Base-by-base conservation (phyloP, 2,888 invertebrate species). In the Drosophila conformis region DNA sequence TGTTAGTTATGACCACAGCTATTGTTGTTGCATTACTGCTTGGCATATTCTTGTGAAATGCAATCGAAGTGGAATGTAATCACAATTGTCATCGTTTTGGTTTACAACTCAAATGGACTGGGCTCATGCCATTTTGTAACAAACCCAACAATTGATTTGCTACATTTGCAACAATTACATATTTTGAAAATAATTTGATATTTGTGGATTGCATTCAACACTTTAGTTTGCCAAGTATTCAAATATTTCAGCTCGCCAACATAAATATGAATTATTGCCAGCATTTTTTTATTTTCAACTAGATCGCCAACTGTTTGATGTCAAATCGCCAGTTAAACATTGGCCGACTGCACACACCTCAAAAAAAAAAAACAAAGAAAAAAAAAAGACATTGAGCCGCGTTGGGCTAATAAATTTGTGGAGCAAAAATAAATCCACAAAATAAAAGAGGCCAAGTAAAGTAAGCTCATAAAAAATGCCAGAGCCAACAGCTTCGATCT, bases 401-500 rank as follows among this genome's bases (percentile, higher is more conserved):
- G 48, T 58, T 69, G 63, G 36, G 40, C 59, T 64, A 62, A 62
- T 78, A 78, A 58, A 78, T 65, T 69, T 56, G 59, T 49, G 48
- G 49, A 38, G n/a, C 35, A 46, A 31, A 75, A 78, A 78, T 68
- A 78, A 73, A 78, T 65, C 35, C 77, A 69, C 46, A 58, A 36
- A 42, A 61, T 25, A 31, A 53, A 36, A 48, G 29, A 56, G 40
- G 46, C 40, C 36, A 58, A 66, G 69, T 46, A 59, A 63, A 78
- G 78, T 71, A 57, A 78, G 79, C 76, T 71, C 67, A 71, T 67
- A 79, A 78, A 78, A 75, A 79, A 79, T 71, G 71, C 63, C 71
- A 79, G 71, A 54, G 63, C 48, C 63, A 60, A 67, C 51, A 69
- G 70, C 35, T 61, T 61, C 57, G 49, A 63, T 68, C 49, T 42